These are phyloP conservation scores for Pomacea maculata DNA, from an alignment of 1,140 invertebrate species.

Conservation along the genomic window DNA sequence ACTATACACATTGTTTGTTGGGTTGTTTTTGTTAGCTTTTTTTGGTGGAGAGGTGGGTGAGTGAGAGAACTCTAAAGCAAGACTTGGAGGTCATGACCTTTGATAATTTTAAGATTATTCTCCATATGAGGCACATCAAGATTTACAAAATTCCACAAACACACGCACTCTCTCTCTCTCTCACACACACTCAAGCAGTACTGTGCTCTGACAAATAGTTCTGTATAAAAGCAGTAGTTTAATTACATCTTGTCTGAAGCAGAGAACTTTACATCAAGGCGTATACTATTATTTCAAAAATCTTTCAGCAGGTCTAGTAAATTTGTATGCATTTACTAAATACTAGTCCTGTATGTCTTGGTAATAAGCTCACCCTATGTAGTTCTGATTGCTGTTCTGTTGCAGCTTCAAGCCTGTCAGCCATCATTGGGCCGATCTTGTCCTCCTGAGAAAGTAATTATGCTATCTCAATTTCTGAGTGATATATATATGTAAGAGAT, in stretches of 20 bases:
- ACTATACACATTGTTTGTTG: too few species aligned
- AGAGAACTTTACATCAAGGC: not conserved
- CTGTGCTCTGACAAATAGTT: not conserved
- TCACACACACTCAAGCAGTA: not conserved
- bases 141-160: not conserved
- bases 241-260: not conserved
- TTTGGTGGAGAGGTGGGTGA: too few species aligned
- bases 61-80: too few species aligned
- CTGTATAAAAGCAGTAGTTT: not conserved
- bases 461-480: too few species aligned
- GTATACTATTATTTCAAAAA: not conserved
- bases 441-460: slow-evolving; percentile 14
- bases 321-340: too few species aligned
- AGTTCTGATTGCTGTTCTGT: slow-evolving; percentile 13
- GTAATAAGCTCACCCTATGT: slow-evolving; percentile 11
- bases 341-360: too few species aligned
- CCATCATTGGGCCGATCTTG: slow-evolving; percentile 16
- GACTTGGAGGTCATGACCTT: too few species aligned
- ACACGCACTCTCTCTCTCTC: not conserved
- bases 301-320: too few species aligned
- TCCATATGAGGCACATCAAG: too few species aligned
- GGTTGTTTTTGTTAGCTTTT: too few species aligned
- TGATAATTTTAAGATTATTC: too few species aligned
- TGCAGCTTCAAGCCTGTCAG: slow-evolving; percentile 12
- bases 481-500: too few species aligned